These are phyloP conservation scores for Aphidoletes aphidimyza DNA, from an alignment of 2,888 invertebrate species.

Conservation along the genomic window DNA sequence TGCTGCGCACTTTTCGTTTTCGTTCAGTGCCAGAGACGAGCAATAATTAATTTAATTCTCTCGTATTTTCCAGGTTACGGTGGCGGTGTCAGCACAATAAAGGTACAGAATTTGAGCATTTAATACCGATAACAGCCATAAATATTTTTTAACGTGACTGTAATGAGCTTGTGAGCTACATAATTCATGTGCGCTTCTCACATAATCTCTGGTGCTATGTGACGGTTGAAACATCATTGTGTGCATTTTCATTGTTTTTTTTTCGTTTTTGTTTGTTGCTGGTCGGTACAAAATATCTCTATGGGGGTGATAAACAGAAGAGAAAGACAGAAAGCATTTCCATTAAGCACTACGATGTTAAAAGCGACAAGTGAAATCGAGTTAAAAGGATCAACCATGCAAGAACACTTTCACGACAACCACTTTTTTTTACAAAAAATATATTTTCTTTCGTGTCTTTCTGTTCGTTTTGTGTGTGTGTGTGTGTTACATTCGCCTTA, in stretches of 20 bases:
- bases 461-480: too few species aligned
- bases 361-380: background rate
- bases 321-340: too few species aligned
- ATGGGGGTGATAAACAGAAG: too few species aligned
- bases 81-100: conserved; percentile 46
- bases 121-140: conserved; percentile 38
- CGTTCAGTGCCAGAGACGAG: background rate
- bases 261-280: background rate
- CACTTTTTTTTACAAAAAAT: background rate
- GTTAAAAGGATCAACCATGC: background rate
- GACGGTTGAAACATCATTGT: conserved; percentile 4
- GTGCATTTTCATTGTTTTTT: conserved; percentile 34
- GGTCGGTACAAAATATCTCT: too few species aligned
- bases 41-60: conserved; percentile 40
- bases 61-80: conserved; percentile 32
- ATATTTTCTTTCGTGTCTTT: background rate
- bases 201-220: background rate
- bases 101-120: conserved; percentile 28
- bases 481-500: too few species aligned
- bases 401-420: background rate
- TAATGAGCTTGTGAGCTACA: conserved; percentile 39
- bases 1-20: background rate
- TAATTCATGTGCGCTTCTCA: background rate
- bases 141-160: conserved; percentile 47
- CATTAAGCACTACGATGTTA: background rate